Base-by-base conservation (phyloP, 2,888 invertebrate genomes). In the Pollenia labialis region DNA sequence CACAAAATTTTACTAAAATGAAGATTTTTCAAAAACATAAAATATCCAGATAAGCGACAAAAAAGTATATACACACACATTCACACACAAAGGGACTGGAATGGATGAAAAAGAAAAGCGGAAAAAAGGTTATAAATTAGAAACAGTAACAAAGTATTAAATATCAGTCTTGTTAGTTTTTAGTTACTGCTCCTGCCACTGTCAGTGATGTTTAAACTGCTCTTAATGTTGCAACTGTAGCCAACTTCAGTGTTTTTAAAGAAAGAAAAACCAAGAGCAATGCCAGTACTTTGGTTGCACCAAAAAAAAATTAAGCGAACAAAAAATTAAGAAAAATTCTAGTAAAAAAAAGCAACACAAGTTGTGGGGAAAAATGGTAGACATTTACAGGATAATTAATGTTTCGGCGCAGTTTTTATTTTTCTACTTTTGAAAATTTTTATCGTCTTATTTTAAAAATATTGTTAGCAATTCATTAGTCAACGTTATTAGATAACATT, bases 381-480 rank as follows among this genome's bases (percentile, higher is more conserved):
- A 85, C 81, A 76, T 58, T 85, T 72, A 81, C 81, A 60, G 81
- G 81, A 76, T 85, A 85, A 81, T 76, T 81, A 85, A 81, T 85
- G 80, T 81, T 71, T 74, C 60, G 44, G 46, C 74, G 58, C 52
- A 52, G 42, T 80, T 85, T 68, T 69, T 74, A 16, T 42, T 66
- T 18, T 50, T 12, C 32, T 6, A 32, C 32, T 32, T 32, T 32
- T 32, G 32, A 32, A 32, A 32, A 32, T n/a, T n/a, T 81, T 18
- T 12, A 71, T 50, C 71, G 52, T 44, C 46, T 72, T 54, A 16
- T 44, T 52, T 9, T 42, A 9, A 7, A 9, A 11, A 12, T 64
- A 56, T 44, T 66, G 48, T 10, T 32, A 52, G 52, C n/a, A 54
- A 54, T 76, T 54, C 60, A 60, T 69, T 83, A 69, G 48, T 54